Evolutionary conservation across 2,797 vertebrate genomes (phyloP).

Genomic region (Botia almorhae): DNA sequence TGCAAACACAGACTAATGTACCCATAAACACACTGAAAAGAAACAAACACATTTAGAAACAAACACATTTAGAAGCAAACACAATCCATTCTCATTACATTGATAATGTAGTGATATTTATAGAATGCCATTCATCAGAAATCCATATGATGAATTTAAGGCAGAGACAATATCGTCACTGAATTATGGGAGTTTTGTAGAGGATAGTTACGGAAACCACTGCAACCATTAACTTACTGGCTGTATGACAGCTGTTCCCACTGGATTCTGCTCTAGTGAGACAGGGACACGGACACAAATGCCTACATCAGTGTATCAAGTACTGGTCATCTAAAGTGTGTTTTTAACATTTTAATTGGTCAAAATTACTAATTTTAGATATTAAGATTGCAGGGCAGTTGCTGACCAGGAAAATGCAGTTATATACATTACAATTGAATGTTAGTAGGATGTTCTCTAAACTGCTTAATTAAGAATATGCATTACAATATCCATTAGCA

Average conservation of each 20-base stretch:
- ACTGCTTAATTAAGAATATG: no score
- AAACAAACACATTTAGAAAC: slow-evolving; percentile 16
- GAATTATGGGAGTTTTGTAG: slow-evolving; percentile 64
- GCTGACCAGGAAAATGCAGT: no score
- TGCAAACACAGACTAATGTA: slow-evolving; percentile 14
- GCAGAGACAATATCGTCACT: slow-evolving; percentile 56
- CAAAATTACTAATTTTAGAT: neutral
- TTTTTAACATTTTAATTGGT: neutral
- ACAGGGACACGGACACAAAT: slow-evolving; percentile 77
- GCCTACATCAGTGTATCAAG: slow-evolving; percentile 67
- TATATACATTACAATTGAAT: no score
- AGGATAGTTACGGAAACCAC: slow-evolving; percentile 66
- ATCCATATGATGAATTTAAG: slow-evolving; percentile 10
- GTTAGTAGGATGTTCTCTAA: no score
- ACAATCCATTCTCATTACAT: slow-evolving; percentile 9
- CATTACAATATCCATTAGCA: no score
- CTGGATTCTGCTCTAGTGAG: slow-evolving; percentile 90
- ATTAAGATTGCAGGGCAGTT: neutral
- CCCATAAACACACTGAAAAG: slow-evolving; percentile 11
- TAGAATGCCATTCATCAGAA: neutral
- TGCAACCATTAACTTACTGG: slow-evolving; percentile 92
- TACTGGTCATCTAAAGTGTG: neutral
- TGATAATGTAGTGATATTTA: neutral
- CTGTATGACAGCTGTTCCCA: slow-evolving; percentile 79
- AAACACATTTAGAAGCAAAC: slow-evolving; percentile 34